Evolutionary conservation across 2,113 vertebrate species (phyloP).

Genomic region (Eurypyga helias): DNA sequence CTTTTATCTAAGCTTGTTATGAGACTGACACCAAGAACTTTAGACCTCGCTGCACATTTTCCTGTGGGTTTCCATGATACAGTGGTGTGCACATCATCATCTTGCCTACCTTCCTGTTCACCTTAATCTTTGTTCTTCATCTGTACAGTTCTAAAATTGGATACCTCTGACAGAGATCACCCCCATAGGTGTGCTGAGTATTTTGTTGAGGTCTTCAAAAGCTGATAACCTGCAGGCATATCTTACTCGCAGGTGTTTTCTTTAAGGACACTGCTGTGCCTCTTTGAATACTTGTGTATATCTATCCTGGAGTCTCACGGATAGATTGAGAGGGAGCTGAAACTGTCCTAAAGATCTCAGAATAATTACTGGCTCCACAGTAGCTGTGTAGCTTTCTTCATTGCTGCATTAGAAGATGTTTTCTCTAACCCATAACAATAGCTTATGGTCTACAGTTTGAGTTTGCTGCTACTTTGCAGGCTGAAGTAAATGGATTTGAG

Average conservation of each 20-base stretch:
- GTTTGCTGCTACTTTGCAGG: not conserved
- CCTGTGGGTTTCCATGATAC: not conserved
- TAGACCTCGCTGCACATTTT: not conserved
- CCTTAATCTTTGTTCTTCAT: constrained; percentile 2
- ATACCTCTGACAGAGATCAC: not conserved
- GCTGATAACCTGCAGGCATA: not conserved
- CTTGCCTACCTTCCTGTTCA: not conserved
- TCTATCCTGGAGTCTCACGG: not conserved
- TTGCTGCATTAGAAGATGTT: not conserved
- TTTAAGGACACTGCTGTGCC: not conserved
- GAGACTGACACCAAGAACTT: not conserved
- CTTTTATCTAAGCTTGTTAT: not conserved
- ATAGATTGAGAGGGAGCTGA: not conserved
- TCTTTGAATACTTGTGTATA: not conserved
- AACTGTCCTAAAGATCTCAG: not conserved
- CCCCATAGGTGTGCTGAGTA: not conserved
- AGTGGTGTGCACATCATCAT: not conserved
- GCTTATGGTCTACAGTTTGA: not conserved
- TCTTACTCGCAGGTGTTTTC: not conserved
- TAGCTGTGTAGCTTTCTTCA: not conserved
- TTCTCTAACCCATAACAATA: not conserved
- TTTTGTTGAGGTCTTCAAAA: not conserved
- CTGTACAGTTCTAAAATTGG: not conserved
- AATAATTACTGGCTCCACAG: not conserved
- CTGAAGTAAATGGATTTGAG: not conserved